Conservation (phyloP, 2,113 vertebrate genomes). For the Zingel zingel region DNA sequence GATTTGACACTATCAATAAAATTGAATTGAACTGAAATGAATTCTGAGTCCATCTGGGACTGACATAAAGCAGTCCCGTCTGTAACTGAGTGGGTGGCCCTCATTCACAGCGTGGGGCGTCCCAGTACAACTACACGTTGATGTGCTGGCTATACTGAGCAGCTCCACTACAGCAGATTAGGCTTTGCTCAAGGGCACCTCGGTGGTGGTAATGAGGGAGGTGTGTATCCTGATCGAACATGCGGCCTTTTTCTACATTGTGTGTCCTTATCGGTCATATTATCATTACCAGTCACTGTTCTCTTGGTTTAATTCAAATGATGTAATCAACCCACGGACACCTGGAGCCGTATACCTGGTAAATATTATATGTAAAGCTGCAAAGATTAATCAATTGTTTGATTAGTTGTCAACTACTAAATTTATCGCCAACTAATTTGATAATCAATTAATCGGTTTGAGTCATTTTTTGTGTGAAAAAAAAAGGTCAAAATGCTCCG, state of each 20-base stretch:
- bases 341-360: neutral
- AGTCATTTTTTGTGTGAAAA: too few relatives aligned
- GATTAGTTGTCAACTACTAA: too few relatives aligned
- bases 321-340: neutral
- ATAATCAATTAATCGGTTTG: too few relatives aligned
- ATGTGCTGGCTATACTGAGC: neutral
- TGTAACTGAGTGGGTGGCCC: conserved; percentile 14
- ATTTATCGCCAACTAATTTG: too few relatives aligned
- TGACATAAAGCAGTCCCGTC: neutral
- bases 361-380: neutral
- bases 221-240: neutral
- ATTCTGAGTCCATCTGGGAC: conserved; percentile 20
- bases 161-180: neutral
- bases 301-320: neutral
- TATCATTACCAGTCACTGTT: neutral
- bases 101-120: neutral
- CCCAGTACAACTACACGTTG: neutral
- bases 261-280: neutral
- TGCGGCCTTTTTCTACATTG: neutral
- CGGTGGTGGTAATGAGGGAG: neutral
- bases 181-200: neutral
- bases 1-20: too few relatives aligned
- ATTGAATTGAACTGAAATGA: neutral
- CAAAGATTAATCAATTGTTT: too few relatives aligned
- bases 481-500: too few relatives aligned